These are phyloP conservation scores for Drosophila limbata DNA, from an alignment of 2,888 invertebrate genomes.

Conservation along the genomic window DNA sequence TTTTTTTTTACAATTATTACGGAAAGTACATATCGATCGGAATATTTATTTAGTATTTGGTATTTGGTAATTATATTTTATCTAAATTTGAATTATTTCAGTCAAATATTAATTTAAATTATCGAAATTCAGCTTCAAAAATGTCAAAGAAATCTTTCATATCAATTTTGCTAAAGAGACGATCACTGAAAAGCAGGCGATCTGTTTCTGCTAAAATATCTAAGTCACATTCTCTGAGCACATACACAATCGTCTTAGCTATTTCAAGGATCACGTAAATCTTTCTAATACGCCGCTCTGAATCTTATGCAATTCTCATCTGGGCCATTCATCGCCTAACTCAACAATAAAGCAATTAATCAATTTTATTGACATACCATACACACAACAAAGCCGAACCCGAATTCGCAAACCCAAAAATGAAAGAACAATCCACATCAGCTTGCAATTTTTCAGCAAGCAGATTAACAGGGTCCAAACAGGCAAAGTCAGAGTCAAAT, in stretches of 20 bases:
- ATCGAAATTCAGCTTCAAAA: too few species aligned
- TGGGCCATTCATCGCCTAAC: constrained; percentile 28
- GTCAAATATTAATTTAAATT: too few species aligned
- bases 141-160: too few species aligned
- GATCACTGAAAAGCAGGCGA: too few species aligned
- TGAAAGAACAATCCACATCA: constrained; percentile 40
- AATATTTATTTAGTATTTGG: too few species aligned
- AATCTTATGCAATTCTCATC: constrained; percentile 57
- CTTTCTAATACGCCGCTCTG: constrained; percentile 24
- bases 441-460: constrained; percentile 77
- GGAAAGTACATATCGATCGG: too few species aligned
- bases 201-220: too few species aligned
- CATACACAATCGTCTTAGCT: neutral
- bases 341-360: constrained; percentile 78
- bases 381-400: constrained; percentile 50
- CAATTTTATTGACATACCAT: constrained; percentile 70
- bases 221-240: neutral
- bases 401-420: constrained; percentile 47
- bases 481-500: constrained; percentile 50
- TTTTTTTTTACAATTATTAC: too few species aligned
- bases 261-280: constrained; percentile 35
- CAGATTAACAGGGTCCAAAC: constrained; percentile 66
- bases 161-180: too few species aligned
- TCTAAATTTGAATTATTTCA: too few species aligned
- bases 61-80: too few species aligned